These are phyloP conservation scores for Meloidogyne exigua DNA, from an alignment of 1,140 invertebrate species.

Conservation along the genomic window DNA sequence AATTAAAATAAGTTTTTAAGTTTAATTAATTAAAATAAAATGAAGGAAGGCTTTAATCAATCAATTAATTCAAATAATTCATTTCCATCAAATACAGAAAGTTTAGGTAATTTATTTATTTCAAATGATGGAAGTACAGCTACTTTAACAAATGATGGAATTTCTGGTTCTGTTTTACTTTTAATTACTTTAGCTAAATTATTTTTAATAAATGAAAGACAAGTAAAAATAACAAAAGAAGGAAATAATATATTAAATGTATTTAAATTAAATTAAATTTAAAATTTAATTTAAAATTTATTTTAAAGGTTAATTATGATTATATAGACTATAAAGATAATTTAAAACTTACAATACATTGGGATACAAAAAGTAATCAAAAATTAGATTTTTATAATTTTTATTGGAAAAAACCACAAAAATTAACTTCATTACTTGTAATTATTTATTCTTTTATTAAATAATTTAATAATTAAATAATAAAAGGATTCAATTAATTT, in stretches of 20 bases:
- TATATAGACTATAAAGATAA: neutral
- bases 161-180: conserved; percentile 1
- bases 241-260: neutral
- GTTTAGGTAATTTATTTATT: neutral
- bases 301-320: neutral
- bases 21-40: neutral
- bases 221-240: neutral
- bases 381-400: conserved; percentile 27
- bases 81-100: neutral
- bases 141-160: neutral
- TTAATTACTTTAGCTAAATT: neutral
- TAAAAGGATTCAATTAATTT: conserved; percentile 3
- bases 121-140: neutral
- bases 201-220: neutral
- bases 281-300: neutral
- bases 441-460: neutral
- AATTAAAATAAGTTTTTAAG: neutral
- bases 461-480: neutral
- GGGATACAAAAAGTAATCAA: neutral
- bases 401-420: conserved; percentile 22
- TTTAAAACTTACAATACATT: conserved; percentile 9
- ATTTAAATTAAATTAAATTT: too few species aligned
- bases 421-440: conserved; percentile 9
- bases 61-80: neutral
- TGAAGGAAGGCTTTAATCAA: neutral